Evolutionary conservation across 2,113 vertebrate species (phyloP).

Genomic region (Hassar affinis): DNA sequence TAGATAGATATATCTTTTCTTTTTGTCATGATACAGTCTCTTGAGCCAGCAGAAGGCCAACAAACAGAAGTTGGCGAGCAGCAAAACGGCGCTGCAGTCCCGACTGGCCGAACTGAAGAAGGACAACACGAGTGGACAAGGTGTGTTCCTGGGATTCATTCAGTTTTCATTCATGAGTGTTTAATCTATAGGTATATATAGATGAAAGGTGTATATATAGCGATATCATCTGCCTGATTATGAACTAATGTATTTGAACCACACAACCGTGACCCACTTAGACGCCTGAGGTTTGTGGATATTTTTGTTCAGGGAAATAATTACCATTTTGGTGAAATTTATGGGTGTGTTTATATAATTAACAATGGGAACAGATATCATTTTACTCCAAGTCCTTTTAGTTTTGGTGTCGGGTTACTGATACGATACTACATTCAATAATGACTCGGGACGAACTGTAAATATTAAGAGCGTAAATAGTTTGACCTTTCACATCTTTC

Average conservation of each 20-base stretch:
- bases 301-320: background rate
- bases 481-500: background rate
- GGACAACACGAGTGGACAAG: slow-evolving; percentile 71
- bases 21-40: slow-evolving; percentile 69
- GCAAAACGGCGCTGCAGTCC: slow-evolving; percentile 73
- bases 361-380: background rate
- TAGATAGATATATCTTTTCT: background rate
- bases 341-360: background rate
- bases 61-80: slow-evolving; percentile 79
- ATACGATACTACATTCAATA: no score
- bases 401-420: background rate
- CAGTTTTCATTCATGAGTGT: no score
- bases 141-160: slow-evolving; percentile 39
- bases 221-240: no score
- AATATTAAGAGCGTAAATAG: background rate
- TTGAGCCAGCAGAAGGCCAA: slow-evolving; percentile 71
- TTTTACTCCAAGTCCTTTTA: background rate
- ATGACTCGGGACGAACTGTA: no score
- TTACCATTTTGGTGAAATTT: background rate
- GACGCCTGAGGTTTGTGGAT: background rate
- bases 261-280: background rate
- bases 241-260: background rate
- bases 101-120: slow-evolving; percentile 78
- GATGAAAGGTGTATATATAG: no score
- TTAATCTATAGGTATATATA: no score